Conservation (phyloP, 1,140 invertebrate species). For the Drosophila ohnishii region DNA sequence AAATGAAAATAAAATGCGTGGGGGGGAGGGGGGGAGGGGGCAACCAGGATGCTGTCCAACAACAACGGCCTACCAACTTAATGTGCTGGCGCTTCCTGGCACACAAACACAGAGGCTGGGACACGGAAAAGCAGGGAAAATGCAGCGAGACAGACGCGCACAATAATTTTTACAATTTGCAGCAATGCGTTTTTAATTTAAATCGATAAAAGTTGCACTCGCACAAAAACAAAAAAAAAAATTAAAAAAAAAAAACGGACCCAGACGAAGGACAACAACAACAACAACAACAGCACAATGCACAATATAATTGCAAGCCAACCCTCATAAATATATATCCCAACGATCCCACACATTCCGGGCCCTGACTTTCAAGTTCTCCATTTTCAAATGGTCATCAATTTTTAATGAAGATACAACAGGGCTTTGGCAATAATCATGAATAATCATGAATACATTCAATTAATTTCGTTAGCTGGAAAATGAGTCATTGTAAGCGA, state of each 20-base stretch:
- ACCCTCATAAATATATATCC: slow-evolving; percentile 50
- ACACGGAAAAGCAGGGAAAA: slow-evolving; percentile 9
- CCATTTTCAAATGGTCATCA: slow-evolving; percentile 11
- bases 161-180: slow-evolving; percentile 80
- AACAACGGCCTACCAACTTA: slow-evolving; percentile 73
- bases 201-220: slow-evolving; percentile 79
- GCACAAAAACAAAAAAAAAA: slow-evolving; percentile 65
- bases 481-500: not conserved
- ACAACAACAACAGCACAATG: slow-evolving; percentile 44
- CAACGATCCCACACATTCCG: slow-evolving; percentile 15
- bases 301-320: slow-evolving; percentile 72
- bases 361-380: slow-evolving; percentile 1
- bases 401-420: slow-evolving; percentile 31
- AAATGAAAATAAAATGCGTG: not conserved
- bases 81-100: slow-evolving; percentile 75
- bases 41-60: slow-evolving; percentile 64
- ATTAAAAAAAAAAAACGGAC: slow-evolving; percentile 32
- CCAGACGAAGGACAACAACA: slow-evolving; percentile 40
- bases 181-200: slow-evolving; percentile 81
- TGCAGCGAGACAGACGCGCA: slow-evolving; percentile 59
- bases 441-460: no score
- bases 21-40: slow-evolving; percentile 6
- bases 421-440: not conserved
- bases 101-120: slow-evolving; percentile 31
- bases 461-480: not conserved